Evolutionary conservation across 2,113 vertebrate species (phyloP), one percentile per base, ranked within the genome.

Genomic region (Dicaeum eximium): DNA sequence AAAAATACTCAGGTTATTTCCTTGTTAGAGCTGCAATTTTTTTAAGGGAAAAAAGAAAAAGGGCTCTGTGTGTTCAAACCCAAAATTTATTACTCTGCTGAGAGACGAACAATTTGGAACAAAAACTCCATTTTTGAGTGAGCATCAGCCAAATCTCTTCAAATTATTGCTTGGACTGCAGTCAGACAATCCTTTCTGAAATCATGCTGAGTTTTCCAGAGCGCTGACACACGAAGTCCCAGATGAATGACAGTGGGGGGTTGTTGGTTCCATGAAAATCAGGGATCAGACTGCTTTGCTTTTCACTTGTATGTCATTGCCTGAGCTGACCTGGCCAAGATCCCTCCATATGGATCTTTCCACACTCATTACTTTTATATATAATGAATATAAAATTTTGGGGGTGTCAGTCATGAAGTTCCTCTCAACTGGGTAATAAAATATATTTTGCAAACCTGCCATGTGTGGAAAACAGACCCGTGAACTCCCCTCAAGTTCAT

Each of bases 381-480:
- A 42, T 13, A 6, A 5, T 16, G 5, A 53, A 4, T 11, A 66
- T 10, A 35, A 58, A 72, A 5, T 6, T 24, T 9, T 16, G 33
- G 15, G 12, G 6, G 10, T 70, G 16, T 51, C 44, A 54, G 15
- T 40, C 79, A 28, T 6, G 31, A 23, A 25, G 27, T n/a, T 85
- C 27, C 22, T 45, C 22, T 16, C 30, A 54, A 0, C 0, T 40
- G 27, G 8, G 4, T 27, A 51, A n/a, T n/a, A n/a, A n/a, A n/a
- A n/a, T n/a, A n/a, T n/a, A n/a, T n/a, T n/a, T n/a, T n/a, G n/a
- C n/a, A 58, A 19, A 19, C 33, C 23, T 15, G 6, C 45, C 5
- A 1, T 4, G 9, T 2, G 23, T 30, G 19, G 24, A 44, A 88
- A 42, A 20, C 18, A 64, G 15, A 45, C 2, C 7, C 19, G 24